phyloP scores from a whole-genome alignment of 2,888 invertebrate species.

The Diaphora mendica region DNA sequence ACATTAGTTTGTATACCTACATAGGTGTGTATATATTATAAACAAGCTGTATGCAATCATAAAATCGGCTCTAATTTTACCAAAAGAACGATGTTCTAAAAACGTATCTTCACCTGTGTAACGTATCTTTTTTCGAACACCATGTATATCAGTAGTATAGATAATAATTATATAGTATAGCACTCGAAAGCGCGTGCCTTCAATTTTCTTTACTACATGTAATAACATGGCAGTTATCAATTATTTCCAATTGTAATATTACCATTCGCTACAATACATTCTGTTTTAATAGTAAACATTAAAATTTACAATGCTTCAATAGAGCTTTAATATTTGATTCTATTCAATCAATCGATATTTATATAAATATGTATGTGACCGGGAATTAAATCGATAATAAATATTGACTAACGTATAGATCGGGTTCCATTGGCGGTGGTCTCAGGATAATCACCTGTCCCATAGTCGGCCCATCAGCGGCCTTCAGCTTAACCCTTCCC shows the following conservation, averaged over 20 bases:
- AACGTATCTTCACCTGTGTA: not conserved
- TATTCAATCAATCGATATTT: slow-evolving; percentile 26
- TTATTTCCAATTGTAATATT: slow-evolving; percentile 57
- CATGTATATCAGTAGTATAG: slow-evolving; percentile 47
- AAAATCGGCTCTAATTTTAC: too few relatives aligned
- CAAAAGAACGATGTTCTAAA: too few relatives aligned
- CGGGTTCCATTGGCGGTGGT: not conserved
- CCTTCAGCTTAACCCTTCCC: not conserved
- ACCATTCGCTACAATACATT: slow-evolving; percentile 46
- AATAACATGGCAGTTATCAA: slow-evolving; percentile 66
- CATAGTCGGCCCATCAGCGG: not conserved
- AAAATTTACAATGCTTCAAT: slow-evolving; percentile 47
- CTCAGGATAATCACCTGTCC: not conserved
- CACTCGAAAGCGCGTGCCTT: slow-evolving; percentile 62
- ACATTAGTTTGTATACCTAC: too few relatives aligned
- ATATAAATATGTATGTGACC: not conserved
- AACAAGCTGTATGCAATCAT: too few relatives aligned
- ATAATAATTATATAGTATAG: slow-evolving; percentile 53
- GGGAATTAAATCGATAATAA: not conserved
- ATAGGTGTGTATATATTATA: too few relatives aligned
- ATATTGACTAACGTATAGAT: not conserved
- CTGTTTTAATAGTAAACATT: slow-evolving; percentile 41
- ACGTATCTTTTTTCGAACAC: slow-evolving; percentile 29
- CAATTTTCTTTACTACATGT: slow-evolving; percentile 70
- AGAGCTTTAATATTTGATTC: slow-evolving; percentile 31